A percentile compares a stretch with the other conserved stretches of the same genome.
These are phyloP conservation scores for Ploceus nigricollis DNA, from an alignment of 2,113 vertebrate genomes.

Conservation along the genomic window DNA sequence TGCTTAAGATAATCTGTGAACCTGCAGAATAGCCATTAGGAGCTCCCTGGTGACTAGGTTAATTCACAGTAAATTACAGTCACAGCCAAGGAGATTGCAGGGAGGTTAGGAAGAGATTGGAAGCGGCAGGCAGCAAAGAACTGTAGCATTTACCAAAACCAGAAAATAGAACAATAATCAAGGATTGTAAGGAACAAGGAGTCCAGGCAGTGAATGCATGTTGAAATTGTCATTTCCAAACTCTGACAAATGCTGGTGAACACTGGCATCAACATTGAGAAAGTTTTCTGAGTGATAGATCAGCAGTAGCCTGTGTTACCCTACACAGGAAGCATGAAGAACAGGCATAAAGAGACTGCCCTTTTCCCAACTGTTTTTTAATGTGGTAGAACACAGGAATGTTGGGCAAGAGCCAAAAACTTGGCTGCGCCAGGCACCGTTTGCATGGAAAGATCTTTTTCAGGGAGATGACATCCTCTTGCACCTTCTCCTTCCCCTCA, in stretches of 20 bases:
- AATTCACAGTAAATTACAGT: slow-evolving; percentile 70
- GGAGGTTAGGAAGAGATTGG: slow-evolving; percentile 31
- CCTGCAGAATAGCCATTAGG: slow-evolving; percentile 61
- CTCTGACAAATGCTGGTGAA: background rate
- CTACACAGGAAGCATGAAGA: background rate
- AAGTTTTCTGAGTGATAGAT: background rate
- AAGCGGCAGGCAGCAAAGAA: slow-evolving; percentile 29
- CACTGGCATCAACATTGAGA: background rate
- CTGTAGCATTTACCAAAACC: slow-evolving; percentile 35
- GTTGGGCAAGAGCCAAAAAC: background rate
- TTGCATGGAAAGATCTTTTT: background rate
- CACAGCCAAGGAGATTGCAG: slow-evolving; percentile 68
- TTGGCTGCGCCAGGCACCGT: background rate
- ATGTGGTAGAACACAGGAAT: background rate
- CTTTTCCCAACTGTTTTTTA: background rate
- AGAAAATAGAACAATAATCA: slow-evolving; percentile 57
- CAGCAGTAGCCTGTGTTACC: background rate
- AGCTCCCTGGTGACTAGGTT: slow-evolving; percentile 66
- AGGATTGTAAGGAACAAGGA: background rate
- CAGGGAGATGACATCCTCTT: background rate
- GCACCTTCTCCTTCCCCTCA: background rate
- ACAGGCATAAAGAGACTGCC: background rate
- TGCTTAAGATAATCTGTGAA: slow-evolving; percentile 65
- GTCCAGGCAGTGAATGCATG: background rate
- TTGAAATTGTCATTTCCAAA: background rate